These are phyloP conservation scores for Scaptomyza pallida DNA, from an alignment of 1,140 invertebrate genomes.

Conservation along the genomic window DNA sequence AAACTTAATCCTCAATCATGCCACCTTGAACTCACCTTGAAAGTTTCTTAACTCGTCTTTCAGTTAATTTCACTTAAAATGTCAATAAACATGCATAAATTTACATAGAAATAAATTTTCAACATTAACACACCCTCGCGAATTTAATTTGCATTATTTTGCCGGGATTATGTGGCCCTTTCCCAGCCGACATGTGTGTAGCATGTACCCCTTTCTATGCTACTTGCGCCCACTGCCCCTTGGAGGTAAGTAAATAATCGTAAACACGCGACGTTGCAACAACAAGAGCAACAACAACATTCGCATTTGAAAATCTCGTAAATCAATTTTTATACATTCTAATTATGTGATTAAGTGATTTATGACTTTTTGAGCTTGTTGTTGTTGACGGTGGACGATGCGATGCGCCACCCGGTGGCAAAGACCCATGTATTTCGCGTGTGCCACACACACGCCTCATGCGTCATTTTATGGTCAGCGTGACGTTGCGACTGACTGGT, in stretches of 20 bases:
- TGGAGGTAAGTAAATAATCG: conserved; percentile 69
- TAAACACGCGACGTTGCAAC: conserved; percentile 68
- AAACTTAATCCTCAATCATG: background rate
- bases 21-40: background rate
- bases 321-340: conserved; percentile 82
- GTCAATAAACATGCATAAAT: conserved; percentile 36
- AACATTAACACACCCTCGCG: background rate
- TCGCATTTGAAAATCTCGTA: conserved; percentile 77
- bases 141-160: conserved; percentile 46
- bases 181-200: conserved; percentile 33
- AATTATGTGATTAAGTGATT: conserved; percentile 83
- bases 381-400: conserved; percentile 20
- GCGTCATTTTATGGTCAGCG: conserved; percentile 51
- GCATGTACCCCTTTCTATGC: background rate
- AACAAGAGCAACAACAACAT: too few species aligned
- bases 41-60: background rate
- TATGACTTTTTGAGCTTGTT: conserved; percentile 61
- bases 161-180: conserved; percentile 26
- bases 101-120: background rate
- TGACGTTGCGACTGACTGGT: conserved; percentile 35
- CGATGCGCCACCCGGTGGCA: conserved; percentile 32
- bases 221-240: background rate
- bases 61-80: conserved; percentile 12
- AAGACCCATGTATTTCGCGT: conserved; percentile 9
- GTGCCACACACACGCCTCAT: conserved; percentile 18